Base-by-base conservation (phyloP, 1,140 invertebrate species). In the Atta texana region DNA sequence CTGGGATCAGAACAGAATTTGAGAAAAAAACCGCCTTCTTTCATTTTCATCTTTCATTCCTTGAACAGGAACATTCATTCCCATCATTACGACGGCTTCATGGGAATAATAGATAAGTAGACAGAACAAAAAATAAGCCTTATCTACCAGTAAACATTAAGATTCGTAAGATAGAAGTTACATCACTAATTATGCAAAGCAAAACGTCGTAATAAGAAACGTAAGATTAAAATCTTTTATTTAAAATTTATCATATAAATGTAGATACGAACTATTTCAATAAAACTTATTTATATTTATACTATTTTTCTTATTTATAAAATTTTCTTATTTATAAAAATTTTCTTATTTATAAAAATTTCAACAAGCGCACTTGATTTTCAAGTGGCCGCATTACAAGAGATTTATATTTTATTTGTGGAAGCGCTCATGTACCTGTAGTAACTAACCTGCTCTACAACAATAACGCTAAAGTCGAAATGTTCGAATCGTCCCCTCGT, bases 371-470 rank as follows among this genome's bases (percentile, higher is more conserved):
- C 14, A 51, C n/a, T 84, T 39, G n/a, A 84, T 84, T 49, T 69
- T 21, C 61, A 78, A 90, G 59, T 71, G 71, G 8, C 39, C 39
- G 53, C 34, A 74, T 77, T 86, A 90, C 51, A 82, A 76, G 72
- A 89, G 64, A 80, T 85, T 86, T 91, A 88, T 85, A 86, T 59
- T 86, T 80, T 85, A 90, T 68, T 69, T 74, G 69, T 51, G 59
- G 59, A 71, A 75, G 10, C 85, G 77, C 85, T 88, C 71, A 69
- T 91, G 91, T 92, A 95, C 94, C 94, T 95, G 94, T 91, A 93
- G 91, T 92, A 90, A 92, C 92, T 92, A 94, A 95, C 95, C 94
- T 95, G 94, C 87, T 88, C 86, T 92, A 90, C 76, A 72, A 82
- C 69, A 87, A 44, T 44, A 44, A 61, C 92, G 91, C 90, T 93